These are phyloP conservation scores for Antrozous pallidus DNA, from an alignment of 2,797 vertebrate genomes.

Conservation along the genomic window DNA sequence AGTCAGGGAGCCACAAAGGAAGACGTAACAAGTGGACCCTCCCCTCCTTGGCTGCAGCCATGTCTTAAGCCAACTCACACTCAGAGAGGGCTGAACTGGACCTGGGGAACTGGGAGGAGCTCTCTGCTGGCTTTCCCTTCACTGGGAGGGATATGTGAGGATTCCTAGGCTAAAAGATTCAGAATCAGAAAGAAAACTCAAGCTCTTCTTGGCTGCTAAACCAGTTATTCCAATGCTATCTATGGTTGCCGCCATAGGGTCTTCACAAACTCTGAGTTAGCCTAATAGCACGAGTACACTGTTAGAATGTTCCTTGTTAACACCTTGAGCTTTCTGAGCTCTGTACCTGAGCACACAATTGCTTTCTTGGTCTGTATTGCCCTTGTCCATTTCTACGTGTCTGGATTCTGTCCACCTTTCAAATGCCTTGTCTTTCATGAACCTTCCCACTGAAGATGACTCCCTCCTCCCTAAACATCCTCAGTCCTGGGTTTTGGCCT, in stretches of 20 bases:
- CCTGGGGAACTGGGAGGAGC: not conserved
- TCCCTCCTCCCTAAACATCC: not conserved
- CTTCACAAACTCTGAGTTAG: not conserved
- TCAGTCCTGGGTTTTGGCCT: not conserved
- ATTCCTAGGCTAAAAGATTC: not conserved
- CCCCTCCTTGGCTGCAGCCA: not conserved
- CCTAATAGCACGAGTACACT: not conserved
- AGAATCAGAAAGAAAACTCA: not conserved
- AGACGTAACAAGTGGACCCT: conserved; percentile 3
- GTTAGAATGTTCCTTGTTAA: not conserved
- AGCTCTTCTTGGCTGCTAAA: not conserved
- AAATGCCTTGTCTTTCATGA: not conserved
- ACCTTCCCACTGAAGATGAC: not conserved
- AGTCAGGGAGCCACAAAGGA: conserved; percentile 59
- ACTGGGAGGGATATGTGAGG: not conserved
- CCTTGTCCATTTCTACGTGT: not conserved
- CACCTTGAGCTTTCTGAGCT: not conserved
- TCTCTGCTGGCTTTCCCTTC: not conserved
- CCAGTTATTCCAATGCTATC: not conserved
- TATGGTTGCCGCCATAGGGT: not conserved
- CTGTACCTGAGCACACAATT: not conserved
- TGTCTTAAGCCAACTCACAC: not conserved
- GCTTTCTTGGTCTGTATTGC: not conserved
- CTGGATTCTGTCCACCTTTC: not conserved
- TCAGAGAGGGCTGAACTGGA: not conserved